phyloP scores from a whole-genome alignment of 2,888 invertebrate species.

The Aphodius granarius region DNA sequence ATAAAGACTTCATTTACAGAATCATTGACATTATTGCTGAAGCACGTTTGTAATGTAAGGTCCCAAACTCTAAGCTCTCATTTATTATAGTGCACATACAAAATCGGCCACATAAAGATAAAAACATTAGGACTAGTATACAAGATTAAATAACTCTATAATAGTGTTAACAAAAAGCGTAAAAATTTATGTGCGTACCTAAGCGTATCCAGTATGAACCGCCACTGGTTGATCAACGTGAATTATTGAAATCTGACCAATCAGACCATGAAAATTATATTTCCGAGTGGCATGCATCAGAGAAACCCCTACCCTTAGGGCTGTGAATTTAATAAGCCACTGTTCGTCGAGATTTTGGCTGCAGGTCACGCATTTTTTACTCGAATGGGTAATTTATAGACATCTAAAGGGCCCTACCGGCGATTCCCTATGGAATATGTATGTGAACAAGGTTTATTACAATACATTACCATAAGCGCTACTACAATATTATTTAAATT shows the following conservation, averaged over 20 bases:
- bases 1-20: too few relatives aligned
- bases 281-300: background rate
- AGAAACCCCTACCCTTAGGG: constrained; percentile 6
- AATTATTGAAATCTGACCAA: background rate
- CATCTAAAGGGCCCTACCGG: background rate
- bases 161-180: too few relatives aligned
- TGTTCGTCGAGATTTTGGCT: background rate
- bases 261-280: background rate
- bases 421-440: constrained; percentile 12
- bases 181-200: too few relatives aligned
- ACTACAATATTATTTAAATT: constrained; percentile 1
- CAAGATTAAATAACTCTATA: too few relatives aligned
- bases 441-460: constrained; percentile 7
- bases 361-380: background rate
- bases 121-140: too few relatives aligned
- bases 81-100: too few relatives aligned
- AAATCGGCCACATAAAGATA: too few relatives aligned
- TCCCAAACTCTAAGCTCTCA: too few relatives aligned
- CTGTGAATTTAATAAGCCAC: constrained; percentile 14
- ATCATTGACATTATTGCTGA: too few relatives aligned
- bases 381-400: background rate
- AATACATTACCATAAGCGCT: constrained; percentile 11
- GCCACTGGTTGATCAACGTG: background rate
- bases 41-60: too few relatives aligned
- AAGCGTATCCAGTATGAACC: background rate